Base-by-base conservation (phyloP, 2,888 invertebrate genomes). In the Tortrix viridana region DNA sequence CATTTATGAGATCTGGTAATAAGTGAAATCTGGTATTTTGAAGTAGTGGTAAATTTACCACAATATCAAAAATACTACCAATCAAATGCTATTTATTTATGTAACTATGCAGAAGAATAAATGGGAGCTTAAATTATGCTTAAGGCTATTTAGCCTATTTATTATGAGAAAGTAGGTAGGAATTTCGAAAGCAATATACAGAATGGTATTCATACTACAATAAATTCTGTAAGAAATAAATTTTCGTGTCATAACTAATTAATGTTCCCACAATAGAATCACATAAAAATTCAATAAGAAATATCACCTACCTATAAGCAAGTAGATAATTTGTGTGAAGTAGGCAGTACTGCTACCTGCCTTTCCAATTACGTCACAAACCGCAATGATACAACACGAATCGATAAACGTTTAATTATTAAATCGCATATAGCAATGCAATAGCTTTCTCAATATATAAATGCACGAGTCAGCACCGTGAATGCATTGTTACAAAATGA, bases 401-500 rank as follows among this genome's bases (percentile, higher is more conserved):
- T 53, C 26, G 41, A 54, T 43, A 54, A 32, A 64, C n/a, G 19
- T 57, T 52, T 52, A 23, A 50, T 47, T 47, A 62, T 41, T 57
- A 52, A n/a, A 37, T 52, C 16, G 20, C 41, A 57, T 38, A 62
- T 52, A 50, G 50, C 46, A 57, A 52, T 26, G 49, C 50, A 56
- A 46, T 26, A 46, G 56, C 46, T 63, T 57, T 46, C 47, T 41
- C 12, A 26, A 47, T 16, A 44, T 23, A 57, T 37, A 38, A 38
- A 23, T 5, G 20, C 50, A 57, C 26, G 38, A 52, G 18, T 4
- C 37, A 19, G 20, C 52, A 19, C 37, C 37, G 50, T 26, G 52
- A 38, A 48, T 65, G 26, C 38, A 53, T 47, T 56, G 66, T 65
- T 73, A 69, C 71, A 68, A 70, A 70, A 71, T 64, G 71, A 70